phyloP scores from a whole-genome alignment of 2,113 vertebrate species.

The Gymnogyps californianus region DNA sequence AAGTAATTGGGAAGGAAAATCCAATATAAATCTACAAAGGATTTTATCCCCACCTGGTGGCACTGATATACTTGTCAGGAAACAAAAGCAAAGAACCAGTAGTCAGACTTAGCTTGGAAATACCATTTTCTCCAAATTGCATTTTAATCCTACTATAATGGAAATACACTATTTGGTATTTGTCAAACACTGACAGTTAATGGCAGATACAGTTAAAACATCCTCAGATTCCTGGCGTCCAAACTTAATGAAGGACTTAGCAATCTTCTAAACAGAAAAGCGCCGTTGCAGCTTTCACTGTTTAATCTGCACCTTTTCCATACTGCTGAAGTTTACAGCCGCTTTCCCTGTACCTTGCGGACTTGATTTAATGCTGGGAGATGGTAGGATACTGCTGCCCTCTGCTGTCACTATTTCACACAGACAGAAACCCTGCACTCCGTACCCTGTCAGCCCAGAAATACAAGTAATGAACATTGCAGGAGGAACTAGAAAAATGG shows the following conservation, averaged over 20 bases:
- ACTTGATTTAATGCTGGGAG: accelerated
- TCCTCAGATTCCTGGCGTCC: accelerated
- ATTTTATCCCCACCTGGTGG: slow-evolving; percentile 20
- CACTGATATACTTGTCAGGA: background rate
- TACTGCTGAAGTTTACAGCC: accelerated
- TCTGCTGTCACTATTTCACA: background rate
- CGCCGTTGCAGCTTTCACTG: accelerated
- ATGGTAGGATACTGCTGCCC: slow-evolving; percentile 28
- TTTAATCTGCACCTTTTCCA: accelerated
- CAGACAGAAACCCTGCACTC: background rate
- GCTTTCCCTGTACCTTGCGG: background rate
- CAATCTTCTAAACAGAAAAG: accelerated
- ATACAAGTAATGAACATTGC: accelerated
- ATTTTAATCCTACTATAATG: accelerated
- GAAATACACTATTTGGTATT: accelerated
- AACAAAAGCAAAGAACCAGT: background rate
- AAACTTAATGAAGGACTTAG: background rate
- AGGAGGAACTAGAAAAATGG: accelerated
- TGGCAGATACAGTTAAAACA: accelerated
- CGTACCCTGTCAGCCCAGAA: background rate
- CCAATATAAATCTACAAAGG: background rate
- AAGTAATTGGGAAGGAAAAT: background rate
- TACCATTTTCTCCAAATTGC: accelerated
- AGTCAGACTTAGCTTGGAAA: background rate
- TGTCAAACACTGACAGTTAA: background rate